A percentile compares a stretch with the other conserved stretches of the same genome.
These are phyloP conservation scores for Physella acuta DNA, from an alignment of 1,140 invertebrate species.

Conservation along the genomic window DNA sequence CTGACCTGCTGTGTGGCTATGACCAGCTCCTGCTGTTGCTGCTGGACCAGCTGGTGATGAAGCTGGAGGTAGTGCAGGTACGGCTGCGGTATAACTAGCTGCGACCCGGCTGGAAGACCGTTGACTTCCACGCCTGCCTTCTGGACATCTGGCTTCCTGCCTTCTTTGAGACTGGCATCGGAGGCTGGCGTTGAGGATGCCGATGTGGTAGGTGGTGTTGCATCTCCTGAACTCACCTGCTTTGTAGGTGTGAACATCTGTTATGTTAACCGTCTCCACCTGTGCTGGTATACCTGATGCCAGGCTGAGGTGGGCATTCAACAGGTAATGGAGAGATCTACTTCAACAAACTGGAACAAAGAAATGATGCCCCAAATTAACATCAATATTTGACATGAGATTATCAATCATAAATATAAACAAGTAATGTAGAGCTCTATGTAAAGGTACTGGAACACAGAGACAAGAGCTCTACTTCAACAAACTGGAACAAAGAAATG, in stretches of 20 bases:
- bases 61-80: conserved; percentile 36
- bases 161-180: background rate
- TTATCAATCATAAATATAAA: too few species aligned
- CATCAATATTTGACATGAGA: too few species aligned
- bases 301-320: background rate
- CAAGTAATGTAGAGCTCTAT: too few species aligned
- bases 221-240: conserved; percentile 14
- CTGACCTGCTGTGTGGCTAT: too few species aligned
- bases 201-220: conserved; percentile 4
- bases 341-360: too few species aligned
- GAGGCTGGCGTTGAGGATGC: background rate
- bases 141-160: conserved; percentile 6
- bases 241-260: conserved; percentile 22
- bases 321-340: background rate
- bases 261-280: background rate
- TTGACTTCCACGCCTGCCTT: background rate
- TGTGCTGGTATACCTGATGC: background rate
- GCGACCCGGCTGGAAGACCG: conserved; percentile 1
- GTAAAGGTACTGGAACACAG: too few species aligned
- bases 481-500: too few species aligned
- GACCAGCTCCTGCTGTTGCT: conserved; percentile 28
- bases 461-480: too few species aligned
- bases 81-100: conserved; percentile 35
- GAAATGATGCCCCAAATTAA: too few species aligned
- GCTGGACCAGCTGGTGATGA: conserved; percentile 29